Evolutionary conservation across 2,797 vertebrate species (phyloP).

Genomic region (Pristis pectinata): DNA sequence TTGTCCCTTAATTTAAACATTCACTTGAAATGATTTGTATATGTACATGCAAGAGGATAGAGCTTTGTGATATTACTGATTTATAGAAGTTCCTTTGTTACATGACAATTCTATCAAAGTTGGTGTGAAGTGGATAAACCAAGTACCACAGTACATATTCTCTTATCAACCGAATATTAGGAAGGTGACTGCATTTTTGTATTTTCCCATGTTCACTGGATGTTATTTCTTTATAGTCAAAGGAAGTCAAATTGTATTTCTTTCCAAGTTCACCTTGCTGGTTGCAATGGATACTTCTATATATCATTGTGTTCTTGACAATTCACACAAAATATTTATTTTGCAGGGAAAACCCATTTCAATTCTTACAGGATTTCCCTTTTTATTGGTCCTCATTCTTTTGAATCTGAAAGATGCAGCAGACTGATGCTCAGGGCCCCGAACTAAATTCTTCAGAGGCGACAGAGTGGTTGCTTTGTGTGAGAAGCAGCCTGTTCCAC

Average conservation of each 20-base stretch:
- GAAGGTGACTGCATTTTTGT: background rate
- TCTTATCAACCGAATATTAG: background rate
- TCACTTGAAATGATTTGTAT: too few relatives aligned
- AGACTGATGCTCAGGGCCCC: constrained; percentile 51
- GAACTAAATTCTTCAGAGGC: constrained; percentile 51
- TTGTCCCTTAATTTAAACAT: background rate
- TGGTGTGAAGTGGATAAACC: background rate
- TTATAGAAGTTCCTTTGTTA: background rate
- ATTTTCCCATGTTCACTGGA: background rate
- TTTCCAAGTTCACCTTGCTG: background rate
- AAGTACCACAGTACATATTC: background rate
- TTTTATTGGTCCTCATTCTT: constrained; percentile 46
- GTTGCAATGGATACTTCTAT: background rate
- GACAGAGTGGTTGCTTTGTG: constrained; percentile 51
- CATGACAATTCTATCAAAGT: background rate
- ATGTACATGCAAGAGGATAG: too few relatives aligned
- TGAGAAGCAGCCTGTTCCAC: constrained; percentile 48
- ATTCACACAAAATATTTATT: constrained; percentile 45
- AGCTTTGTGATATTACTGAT: background rate
- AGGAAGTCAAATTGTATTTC: too few relatives aligned
- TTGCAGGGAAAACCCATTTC: constrained; percentile 47
- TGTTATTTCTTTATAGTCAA: background rate
- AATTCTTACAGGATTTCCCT: constrained; percentile 47
- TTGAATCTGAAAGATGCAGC: constrained; percentile 47
- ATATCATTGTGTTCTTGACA: constrained; percentile 39